Percentiles rank a stretch among this genome's conserved stretches.
Evolutionary conservation across 2,888 invertebrate species (phyloP).

Genomic region (Drosophila infuscata): DNA sequence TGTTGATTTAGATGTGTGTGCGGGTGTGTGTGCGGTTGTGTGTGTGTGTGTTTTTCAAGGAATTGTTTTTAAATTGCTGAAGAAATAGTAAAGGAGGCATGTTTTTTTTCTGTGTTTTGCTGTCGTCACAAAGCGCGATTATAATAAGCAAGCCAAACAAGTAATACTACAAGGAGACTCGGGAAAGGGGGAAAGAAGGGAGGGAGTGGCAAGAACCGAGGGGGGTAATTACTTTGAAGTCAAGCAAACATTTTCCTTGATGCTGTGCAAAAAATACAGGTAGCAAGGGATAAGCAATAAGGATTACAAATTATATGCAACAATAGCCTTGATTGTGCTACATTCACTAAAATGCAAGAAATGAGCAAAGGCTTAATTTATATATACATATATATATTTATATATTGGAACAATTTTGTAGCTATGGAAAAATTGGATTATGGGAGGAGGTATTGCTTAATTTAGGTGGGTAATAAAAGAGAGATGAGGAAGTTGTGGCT

Average conservation of each 20-base stretch:
- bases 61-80: conserved; percentile 60
- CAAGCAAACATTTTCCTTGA: conserved; percentile 27
- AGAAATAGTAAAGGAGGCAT: conserved; percentile 42
- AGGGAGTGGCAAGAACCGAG: background rate
- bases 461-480: background rate
- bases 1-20: conserved; percentile 37
- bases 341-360: background rate
- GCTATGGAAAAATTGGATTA: background rate
- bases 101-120: background rate
- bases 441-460: background rate
- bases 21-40: conserved; percentile 2
- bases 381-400: background rate
- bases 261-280: background rate
- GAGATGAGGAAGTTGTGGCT: background rate
- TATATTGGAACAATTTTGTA: background rate
- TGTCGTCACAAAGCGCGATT: conserved; percentile 68
- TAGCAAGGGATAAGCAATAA: conserved; percentile 12
- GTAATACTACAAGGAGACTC: background rate
- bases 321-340: background rate
- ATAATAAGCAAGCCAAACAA: conserved; percentile 61
- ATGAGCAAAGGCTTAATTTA: background rate
- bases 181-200: too few relatives aligned
- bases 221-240: conserved; percentile 46
- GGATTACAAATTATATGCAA: conserved; percentile 14
- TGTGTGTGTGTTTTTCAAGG: conserved; percentile 33